A percentile compares a stretch with the other conserved stretches of the same genome.
phyloP scores from a whole-genome alignment of 2,113 vertebrate genomes.

The Larimichthys polyactis region DNA sequence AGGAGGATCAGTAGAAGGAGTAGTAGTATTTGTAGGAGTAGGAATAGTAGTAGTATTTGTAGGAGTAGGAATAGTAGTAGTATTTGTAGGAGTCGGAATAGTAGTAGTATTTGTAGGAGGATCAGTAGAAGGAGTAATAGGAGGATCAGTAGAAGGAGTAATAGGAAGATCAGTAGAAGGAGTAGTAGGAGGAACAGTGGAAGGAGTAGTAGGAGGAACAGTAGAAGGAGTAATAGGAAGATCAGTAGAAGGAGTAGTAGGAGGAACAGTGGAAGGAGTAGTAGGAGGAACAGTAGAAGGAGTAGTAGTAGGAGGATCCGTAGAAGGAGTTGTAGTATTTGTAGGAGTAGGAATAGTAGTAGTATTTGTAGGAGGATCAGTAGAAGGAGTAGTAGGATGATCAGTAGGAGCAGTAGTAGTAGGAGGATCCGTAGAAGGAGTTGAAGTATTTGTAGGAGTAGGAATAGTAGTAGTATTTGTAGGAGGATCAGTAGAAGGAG shows the following conservation, averaged over 20 bases:
- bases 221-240: not conserved
- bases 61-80: fast-evolving
- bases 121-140: not conserved
- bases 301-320: too few species aligned
- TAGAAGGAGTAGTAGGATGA: not conserved
- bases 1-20: fast-evolving
- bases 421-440: too few species aligned
- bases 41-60: not conserved
- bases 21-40: too few species aligned
- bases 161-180: not conserved
- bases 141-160: not conserved
- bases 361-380: fast-evolving
- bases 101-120: too few species aligned
- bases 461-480: not conserved
- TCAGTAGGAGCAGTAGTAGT: too few species aligned
- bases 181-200: not conserved
- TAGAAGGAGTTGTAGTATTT: too few species aligned
- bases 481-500: too few species aligned
- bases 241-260: fast-evolving
- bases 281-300: not conserved
- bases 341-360: too few species aligned
- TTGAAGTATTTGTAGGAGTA: too few species aligned
- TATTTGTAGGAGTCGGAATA: too few species aligned
- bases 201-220: not conserved
- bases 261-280: not conserved